Conservation (phyloP, 2,797 vertebrate species). For the Tolypeutes matacus region DNA sequence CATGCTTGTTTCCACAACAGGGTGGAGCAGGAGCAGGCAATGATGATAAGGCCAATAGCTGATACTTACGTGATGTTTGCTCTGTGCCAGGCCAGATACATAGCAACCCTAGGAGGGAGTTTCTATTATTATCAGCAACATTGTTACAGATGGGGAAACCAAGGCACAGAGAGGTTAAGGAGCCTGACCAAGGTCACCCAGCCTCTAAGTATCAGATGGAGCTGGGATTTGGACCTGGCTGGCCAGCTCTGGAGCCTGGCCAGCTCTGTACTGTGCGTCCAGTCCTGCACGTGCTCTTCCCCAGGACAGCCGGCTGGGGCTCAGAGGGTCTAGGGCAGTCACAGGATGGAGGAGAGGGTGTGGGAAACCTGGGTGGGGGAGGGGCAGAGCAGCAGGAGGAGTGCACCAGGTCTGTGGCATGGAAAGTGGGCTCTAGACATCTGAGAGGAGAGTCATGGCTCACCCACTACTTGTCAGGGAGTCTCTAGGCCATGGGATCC, state of each 20-base stretch:
- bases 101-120: not conserved
- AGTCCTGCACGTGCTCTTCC: not conserved
- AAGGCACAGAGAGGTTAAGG: not conserved
- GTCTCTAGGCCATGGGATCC: not conserved
- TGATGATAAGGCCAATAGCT: not conserved
- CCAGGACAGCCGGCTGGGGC: not conserved
- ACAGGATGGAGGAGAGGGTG: not conserved
- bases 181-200: not conserved
- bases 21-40: constrained; percentile 5
- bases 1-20: constrained; percentile 25
- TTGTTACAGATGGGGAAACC: constrained; percentile 16
- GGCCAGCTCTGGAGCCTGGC: not conserved
- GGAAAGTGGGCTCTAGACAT: not conserved
- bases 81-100: not conserved
- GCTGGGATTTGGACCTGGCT: not conserved
- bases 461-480: not conserved
- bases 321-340: not conserved
- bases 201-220: not conserved
- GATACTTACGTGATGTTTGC: not conserved
- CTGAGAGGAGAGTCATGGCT: not conserved
- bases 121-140: not conserved
- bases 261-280: not conserved
- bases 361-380: not conserved
- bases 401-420: not conserved
- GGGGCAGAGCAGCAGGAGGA: not conserved